Evolutionary conservation across 2,888 invertebrate species (phyloP), one percentile per base, ranked within the genome.

Genomic region (Limnephilus marmoratus): DNA sequence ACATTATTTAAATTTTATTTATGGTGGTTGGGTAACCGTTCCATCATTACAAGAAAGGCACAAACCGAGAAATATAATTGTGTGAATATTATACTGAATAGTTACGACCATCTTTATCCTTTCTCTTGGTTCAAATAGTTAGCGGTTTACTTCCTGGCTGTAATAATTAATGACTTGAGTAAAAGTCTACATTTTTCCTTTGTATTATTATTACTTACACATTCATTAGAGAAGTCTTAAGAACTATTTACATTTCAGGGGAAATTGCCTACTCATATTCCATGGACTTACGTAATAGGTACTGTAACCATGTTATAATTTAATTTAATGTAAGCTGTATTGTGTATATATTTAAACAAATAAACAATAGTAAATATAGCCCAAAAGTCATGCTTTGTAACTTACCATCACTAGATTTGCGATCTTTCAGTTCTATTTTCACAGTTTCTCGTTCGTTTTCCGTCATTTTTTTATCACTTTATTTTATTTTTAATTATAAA

Each of bases 381-480:
- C 31, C 31, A 4, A 1, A 82, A 31, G 82, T 29, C 15, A 15
- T 82, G 13, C 4, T 82, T 82, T 82, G 4, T 31, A 2, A 83
- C 34, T 88, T 68, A 88, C 88, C 88, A 5, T 88, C 88, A 80
- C 80, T 80, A 31, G 68, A 12, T 53, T 88, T 80, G 68, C 88
- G 31, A 7, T 88, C 88, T 80, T 88, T 88, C 31, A 88, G 15
- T 41, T 88, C 88, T 18, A 88, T 88, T 88, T 88, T 88, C 34
- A 68, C 68, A 18, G 49, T 88, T 31, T 53, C 80, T 37, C 34
- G 34, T 24, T 68, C 37, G 53, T 88, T 80, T 88, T 88, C 88
- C 18, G 31, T 34, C 88, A 88, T 88, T 80, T 88, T 53, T 13
- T 24, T 7, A 68, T 11, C 83, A 83, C 83, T 83, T 68, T 24